Conservation (phyloP, 2,888 invertebrate genomes). For the Ephialtes manifestator region DNA sequence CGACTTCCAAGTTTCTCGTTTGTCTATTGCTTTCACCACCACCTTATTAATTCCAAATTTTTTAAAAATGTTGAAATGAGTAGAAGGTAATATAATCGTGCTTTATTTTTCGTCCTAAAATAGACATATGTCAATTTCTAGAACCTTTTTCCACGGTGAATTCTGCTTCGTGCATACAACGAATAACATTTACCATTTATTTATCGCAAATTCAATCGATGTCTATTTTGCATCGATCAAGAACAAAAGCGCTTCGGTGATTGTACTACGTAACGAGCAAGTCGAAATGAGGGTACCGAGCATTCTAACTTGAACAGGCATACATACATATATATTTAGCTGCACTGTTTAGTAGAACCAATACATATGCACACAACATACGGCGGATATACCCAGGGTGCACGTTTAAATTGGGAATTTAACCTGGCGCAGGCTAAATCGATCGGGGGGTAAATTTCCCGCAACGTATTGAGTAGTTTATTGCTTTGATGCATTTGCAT, state of each 20-base stretch:
- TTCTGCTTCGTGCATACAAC: constrained; percentile 13
- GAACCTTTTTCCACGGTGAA: background rate
- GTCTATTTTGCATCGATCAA: constrained; percentile 56
- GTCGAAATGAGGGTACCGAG: constrained; percentile 47
- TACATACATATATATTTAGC: constrained; percentile 28
- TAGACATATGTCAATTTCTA: too few species aligned
- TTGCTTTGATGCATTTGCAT: constrained; percentile 86
- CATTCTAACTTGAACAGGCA: constrained; percentile 42
- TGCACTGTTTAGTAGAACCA: constrained; percentile 30
- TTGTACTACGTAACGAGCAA: constrained; percentile 45
- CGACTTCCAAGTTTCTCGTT: too few species aligned
- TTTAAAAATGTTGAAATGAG: too few species aligned
- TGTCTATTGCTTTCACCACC: too few species aligned
- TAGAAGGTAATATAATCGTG: too few species aligned
- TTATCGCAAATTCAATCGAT: constrained; percentile 63
- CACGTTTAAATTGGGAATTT: constrained; percentile 81
- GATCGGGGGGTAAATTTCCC: constrained; percentile 84
- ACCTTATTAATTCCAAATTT: too few species aligned
- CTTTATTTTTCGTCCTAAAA: too few species aligned
- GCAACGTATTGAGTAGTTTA: constrained; percentile 86
- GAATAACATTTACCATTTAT: constrained; percentile 16
- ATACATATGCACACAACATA: constrained; percentile 51
- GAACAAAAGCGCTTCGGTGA: constrained; percentile 18
- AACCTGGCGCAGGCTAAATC: constrained; percentile 80
- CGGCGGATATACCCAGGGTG: constrained; percentile 58